Base-by-base conservation (phyloP, 2,888 invertebrate species). In the Timandra comae region DNA sequence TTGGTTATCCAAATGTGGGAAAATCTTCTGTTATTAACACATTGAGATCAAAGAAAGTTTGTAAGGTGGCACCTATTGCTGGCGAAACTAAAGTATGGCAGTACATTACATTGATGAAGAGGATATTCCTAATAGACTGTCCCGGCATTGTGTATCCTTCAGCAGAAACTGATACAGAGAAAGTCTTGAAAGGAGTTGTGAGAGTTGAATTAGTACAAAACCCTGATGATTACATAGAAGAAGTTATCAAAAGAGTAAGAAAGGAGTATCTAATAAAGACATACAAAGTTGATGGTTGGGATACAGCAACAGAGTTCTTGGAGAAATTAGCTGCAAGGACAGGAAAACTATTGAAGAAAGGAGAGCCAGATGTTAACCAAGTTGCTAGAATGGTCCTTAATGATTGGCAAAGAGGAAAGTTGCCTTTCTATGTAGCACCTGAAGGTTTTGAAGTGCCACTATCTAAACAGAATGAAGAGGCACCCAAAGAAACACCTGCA, bases 81-180 rank as follows among this genome's bases (percentile, higher is more conserved):
- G 99, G 99, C 3, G 96, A 96, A 78, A 96, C 96, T 0, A 96
- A 96, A 86, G 98, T 99, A 1, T 99, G 99, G 99, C 99, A 99
- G 72, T 99, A 99, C 68, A 97, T 99, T 24, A 98, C 99, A 1
- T 79, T 99, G 32, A 99, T 99, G 99, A 91, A 91, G 55, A 89
- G 96, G 52, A 99, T 99, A 63, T 99, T 95, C 72, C 87, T 99
- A 7, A 98, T 99, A 52, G 99, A 99, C 86, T 99, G 99, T 74
- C 99, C 99, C 2, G 99, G 99, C 20, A 94, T 99, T 33, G 99
- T 99, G 3, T 98, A 98, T 79, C 98, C 99, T 5, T 94, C 95
- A 6, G 96, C 96, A 7, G 98, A 99, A 84, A 94, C 96, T 1
- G 98, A 99, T 52, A 93, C 95, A 1, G 95, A 95, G 56, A 95